phyloP scores from a whole-genome alignment of 2,888 invertebrate species.

The Harpalus rubripes region DNA sequence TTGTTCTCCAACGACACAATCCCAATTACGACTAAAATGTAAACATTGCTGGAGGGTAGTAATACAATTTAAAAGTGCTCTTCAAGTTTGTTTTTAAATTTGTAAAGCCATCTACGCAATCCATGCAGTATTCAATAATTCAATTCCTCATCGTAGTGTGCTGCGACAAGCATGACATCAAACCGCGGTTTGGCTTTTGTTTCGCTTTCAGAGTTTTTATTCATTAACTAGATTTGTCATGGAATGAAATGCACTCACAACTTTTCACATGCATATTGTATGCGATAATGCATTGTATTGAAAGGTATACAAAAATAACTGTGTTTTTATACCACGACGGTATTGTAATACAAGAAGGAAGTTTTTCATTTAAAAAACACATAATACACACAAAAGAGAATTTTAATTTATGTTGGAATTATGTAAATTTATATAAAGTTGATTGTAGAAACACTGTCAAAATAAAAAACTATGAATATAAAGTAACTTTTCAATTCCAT shows the following conservation, averaged over 20 bases:
- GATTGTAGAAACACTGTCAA: too few species aligned
- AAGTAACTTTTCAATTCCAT: too few species aligned
- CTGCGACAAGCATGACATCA: slow-evolving; percentile 8
- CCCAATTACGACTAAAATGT: background rate
- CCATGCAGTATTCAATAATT: slow-evolving; percentile 23
- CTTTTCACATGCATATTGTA: slow-evolving; percentile 35
- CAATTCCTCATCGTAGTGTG: slow-evolving; percentile 39
- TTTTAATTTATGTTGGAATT: background rate
- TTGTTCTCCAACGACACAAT: too few species aligned
- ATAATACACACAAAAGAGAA: background rate
- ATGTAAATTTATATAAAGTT: background rate
- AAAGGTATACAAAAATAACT: slow-evolving; percentile 5
- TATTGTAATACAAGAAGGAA: slow-evolving; percentile 18
- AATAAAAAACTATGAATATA: too few species aligned
- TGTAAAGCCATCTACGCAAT: background rate
- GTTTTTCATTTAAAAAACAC: background rate
- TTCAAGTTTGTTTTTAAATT: slow-evolving; percentile 25
- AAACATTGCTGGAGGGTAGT: background rate
- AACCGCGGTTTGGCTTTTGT: slow-evolving; percentile 44
- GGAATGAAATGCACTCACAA: slow-evolving; percentile 41
- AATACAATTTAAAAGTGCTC: slow-evolving; percentile 26
- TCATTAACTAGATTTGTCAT: slow-evolving; percentile 49
- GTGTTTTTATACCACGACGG: background rate
- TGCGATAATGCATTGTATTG: slow-evolving; percentile 33
- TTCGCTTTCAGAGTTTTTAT: slow-evolving; percentile 35